phyloP scores from a whole-genome alignment of 2,797 vertebrate genomes.

The Taenioides sp. region DNA sequence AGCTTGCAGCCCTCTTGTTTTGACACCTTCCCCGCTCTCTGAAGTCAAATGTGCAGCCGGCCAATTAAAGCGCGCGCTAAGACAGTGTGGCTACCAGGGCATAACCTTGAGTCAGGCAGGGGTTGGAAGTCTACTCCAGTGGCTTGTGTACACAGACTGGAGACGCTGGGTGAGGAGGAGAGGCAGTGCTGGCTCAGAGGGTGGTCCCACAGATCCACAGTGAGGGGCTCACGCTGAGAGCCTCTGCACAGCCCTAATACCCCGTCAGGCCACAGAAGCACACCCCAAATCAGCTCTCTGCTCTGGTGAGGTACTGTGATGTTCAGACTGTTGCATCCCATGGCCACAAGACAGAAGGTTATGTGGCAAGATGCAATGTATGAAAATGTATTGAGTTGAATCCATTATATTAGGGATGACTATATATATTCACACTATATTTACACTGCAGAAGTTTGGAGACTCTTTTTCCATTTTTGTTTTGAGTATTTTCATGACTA shows the following conservation, averaged over 20 bases:
- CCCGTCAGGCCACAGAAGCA: constrained; percentile 56
- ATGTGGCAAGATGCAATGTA: not conserved
- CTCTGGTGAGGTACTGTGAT: constrained; percentile 26
- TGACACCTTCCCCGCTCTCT: constrained; percentile 56
- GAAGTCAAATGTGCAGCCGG: constrained; percentile 58
- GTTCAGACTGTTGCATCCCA: constrained; percentile 44
- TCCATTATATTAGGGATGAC: not conserved
- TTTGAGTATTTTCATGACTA: no score
- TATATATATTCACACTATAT: no score
- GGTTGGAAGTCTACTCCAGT: constrained; percentile 57
- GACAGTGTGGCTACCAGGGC: constrained; percentile 62
- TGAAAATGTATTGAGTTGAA: not conserved
- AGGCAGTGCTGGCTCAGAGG: constrained; percentile 48
- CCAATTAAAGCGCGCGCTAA: constrained; percentile 67
- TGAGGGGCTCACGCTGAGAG: constrained; percentile 46
- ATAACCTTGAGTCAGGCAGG: constrained; percentile 49
- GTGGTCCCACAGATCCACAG: constrained; percentile 68
- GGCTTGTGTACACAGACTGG: constrained; percentile 29
- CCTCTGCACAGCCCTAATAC: constrained; percentile 38
- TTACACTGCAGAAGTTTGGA: no score
- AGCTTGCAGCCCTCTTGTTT: constrained; percentile 53
- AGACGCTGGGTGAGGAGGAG: constrained; percentile 45
- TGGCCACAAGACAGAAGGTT: not conserved
- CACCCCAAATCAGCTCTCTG: constrained; percentile 35
- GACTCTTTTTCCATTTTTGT: no score